phyloP scores from a whole-genome alignment of 2,797 vertebrate genomes.

The Taenioides sp. region DNA sequence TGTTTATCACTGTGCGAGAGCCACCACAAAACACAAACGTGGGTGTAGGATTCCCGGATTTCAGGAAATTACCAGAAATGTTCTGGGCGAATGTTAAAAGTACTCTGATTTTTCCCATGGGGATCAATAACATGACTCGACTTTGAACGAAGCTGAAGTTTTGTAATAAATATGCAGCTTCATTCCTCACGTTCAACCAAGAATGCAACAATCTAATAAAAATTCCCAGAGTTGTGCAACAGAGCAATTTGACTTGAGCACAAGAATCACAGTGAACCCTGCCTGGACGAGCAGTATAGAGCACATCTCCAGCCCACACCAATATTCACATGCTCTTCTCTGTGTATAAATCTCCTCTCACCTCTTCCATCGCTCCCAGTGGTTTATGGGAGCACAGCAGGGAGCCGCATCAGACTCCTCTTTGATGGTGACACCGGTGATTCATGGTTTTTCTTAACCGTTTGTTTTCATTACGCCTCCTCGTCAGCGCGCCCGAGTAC shows the following conservation, averaged over 20 bases:
- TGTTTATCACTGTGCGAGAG: background rate
- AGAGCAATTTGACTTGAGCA: background rate
- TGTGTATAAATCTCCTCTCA: slow-evolving; percentile 69
- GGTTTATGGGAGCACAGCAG: slow-evolving; percentile 69
- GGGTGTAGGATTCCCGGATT: background rate
- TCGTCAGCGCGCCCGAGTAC: slow-evolving; percentile 52
- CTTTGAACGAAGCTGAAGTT: background rate
- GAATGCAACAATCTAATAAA: background rate
- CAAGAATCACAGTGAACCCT: background rate
- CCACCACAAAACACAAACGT: slow-evolving; percentile 1
- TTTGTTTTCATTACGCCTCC: slow-evolving; percentile 75
- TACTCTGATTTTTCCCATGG: background rate
- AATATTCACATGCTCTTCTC: slow-evolving; percentile 32
- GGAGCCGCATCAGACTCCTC: slow-evolving; percentile 64
- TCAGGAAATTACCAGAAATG: background rate
- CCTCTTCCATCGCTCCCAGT: slow-evolving; percentile 72
- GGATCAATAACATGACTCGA: background rate
- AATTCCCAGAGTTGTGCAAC: background rate
- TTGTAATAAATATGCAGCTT: background rate
- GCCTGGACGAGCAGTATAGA: slow-evolving; percentile 5
- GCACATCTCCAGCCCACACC: slow-evolving; percentile 29
- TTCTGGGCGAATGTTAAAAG: background rate
- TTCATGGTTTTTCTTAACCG: slow-evolving; percentile 63
- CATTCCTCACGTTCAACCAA: background rate
- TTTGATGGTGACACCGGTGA: slow-evolving; percentile 73